Percentiles rank a stretch among this genome's conserved stretches.
Conservation (phyloP, 2,797 vertebrate genomes). For the Gymnoscopelus braueri region DNA sequence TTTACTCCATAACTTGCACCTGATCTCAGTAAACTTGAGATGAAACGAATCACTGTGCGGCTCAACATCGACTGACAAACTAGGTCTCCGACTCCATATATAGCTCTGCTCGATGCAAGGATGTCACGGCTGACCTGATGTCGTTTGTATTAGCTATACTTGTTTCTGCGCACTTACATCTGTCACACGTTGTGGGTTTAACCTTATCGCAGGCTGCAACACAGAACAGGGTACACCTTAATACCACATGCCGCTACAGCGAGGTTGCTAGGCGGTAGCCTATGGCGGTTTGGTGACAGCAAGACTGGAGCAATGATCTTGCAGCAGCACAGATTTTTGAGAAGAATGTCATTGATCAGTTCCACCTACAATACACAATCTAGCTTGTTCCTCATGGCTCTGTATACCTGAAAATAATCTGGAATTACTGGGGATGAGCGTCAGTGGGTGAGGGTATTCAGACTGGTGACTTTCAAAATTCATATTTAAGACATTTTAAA, state of each 20-base stretch:
- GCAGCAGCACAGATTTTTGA: no score
- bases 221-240: constrained; percentile 4
- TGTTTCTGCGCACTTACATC: background rate
- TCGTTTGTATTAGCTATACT: background rate
- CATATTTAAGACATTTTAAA: background rate
- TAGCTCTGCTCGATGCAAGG: background rate
- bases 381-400: no score
- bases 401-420: background rate
- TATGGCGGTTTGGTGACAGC: background rate
- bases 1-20: no score
- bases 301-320: no score
- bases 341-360: no score
- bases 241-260: constrained; percentile 25
- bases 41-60: no score
- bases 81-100: no score
- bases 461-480: background rate
- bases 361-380: background rate
- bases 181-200: background rate
- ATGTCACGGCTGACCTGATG: background rate
- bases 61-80: no score
- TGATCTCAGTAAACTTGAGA: no score
- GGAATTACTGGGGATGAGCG: background rate
- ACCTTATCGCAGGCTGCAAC: background rate
- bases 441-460: no score
- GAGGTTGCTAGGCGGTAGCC: constrained; percentile 20